Base-by-base conservation (phyloP, 2,797 vertebrate genomes). In the Megalops cyprinoides region DNA sequence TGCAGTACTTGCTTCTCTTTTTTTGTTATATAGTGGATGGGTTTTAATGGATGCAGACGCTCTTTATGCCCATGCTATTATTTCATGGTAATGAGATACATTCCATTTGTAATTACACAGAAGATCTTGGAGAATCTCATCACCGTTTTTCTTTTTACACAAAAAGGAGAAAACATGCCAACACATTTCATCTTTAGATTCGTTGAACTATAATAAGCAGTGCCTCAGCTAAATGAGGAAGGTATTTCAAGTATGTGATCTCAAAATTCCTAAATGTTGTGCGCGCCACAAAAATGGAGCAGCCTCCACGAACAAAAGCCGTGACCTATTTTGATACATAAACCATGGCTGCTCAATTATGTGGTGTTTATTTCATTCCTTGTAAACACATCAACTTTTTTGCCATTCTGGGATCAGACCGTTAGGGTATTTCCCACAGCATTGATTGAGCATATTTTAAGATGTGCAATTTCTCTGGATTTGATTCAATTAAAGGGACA, bases 51-150 rank as follows among this genome's bases (percentile, higher is more conserved):
- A 90, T 88, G 82, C 65, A 84, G 79, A 49, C 56, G 82, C 79
- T 87, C 86, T 80, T 87, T 87, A 87, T 83, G 76, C 84, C 83
- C 62, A 79, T 73, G 86, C 77, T 87, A 87, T 89, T 89, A 88
- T 87, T 87, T 81, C 84, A 86, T 75, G 82, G 74, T 90, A 89
- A 90, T 84, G 87, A 89, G 85, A 86, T 81, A 82, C 83, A 87
- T 88, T 87, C 85, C 80, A 20, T 74, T 86, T 87, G 87, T 88
- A 77, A 83, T 84, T 84, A 86, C 86, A 91, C 89, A 86, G 87
- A 80, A 85, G n/a, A 76, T 82, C 42, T 48, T 31, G 67, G 74
- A 65, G 4, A 71, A 77, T 62, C 28, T 53, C 74, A 76, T 77
- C 55, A 7, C 77, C 31, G 78, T 79, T 76, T 84, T 39, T 82